Percentiles rank a stretch among this genome's conserved stretches.
These are phyloP conservation scores for Melanchra persicariae DNA, from an alignment of 2,888 invertebrate species.

Conservation along the genomic window DNA sequence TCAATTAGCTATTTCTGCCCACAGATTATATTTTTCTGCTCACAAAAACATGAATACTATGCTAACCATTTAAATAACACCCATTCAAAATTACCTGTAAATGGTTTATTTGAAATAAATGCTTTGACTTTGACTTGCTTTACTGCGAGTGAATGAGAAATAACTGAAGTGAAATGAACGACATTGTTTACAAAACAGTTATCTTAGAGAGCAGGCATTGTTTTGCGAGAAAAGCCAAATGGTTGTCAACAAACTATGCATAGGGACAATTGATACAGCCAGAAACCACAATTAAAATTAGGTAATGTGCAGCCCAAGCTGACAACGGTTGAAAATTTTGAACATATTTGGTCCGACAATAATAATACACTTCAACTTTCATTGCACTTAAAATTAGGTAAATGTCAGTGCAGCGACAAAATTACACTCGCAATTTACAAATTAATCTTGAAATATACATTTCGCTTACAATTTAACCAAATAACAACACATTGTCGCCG, in stretches of 20 bases:
- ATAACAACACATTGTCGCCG: conserved; percentile 45
- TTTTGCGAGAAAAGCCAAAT: neutral
- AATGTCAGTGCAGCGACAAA: conserved; percentile 21
- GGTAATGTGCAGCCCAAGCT: neutral
- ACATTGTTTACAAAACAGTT: conserved; percentile 32
- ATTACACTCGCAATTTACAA: conserved; percentile 28
- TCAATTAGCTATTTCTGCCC: no score
- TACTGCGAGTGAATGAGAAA: neutral
- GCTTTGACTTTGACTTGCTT: no score
- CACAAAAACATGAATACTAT: no score
- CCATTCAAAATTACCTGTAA: no score
- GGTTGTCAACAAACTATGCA: neutral
- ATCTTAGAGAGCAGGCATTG: neutral
- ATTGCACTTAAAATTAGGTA: conserved; percentile 14
- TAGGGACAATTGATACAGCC: neutral
- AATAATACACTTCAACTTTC: neutral
- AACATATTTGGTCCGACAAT: neutral
- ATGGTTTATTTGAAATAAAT: no score
- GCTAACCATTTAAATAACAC: no score
- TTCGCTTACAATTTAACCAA: conserved; percentile 40
- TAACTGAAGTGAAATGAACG: conserved; percentile 1
- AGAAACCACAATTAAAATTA: neutral
- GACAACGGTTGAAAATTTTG: neutral
- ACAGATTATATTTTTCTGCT: no score
- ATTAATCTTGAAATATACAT: conserved; percentile 46